Evolutionary conservation across 2,113 vertebrate genomes (phyloP).

Genomic region (Loxodonta africana): DNA sequence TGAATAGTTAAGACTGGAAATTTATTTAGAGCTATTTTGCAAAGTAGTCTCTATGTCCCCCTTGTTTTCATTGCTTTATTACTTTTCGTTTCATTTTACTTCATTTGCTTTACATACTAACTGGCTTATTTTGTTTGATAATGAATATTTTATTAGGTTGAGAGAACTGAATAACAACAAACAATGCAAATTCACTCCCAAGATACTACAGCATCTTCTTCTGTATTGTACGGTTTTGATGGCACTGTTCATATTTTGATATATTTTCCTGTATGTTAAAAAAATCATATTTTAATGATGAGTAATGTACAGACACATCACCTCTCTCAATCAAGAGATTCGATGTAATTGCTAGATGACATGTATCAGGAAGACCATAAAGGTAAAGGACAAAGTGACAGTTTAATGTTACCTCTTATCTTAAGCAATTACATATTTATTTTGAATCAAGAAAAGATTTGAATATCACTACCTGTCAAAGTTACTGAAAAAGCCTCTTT

Average conservation of each 20-base stretch:
- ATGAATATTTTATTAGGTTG: conserved; percentile 47
- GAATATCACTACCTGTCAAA: not conserved
- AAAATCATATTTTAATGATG: conserved; percentile 1
- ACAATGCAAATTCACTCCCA: not conserved
- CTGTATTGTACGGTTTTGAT: not conserved
- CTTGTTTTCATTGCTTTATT: not conserved
- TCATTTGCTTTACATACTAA: not conserved
- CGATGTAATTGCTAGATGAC: not conserved
- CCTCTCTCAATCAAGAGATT: not conserved
- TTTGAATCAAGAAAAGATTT: not conserved
- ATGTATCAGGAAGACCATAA: not conserved
- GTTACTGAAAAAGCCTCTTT: not conserved
- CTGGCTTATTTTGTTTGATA: not conserved
- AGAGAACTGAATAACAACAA: conserved; percentile 24
- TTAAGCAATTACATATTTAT: not conserved
- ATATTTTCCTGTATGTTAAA: not conserved
- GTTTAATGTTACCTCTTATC: not conserved
- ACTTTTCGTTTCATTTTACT: not conserved
- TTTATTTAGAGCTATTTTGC: not conserved
- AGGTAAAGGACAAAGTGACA: not conserved
- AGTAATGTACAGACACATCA: not conserved
- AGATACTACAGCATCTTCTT: not conserved
- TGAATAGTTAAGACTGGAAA: not conserved
- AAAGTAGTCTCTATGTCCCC: not conserved
- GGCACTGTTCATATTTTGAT: not conserved